Evolutionary conservation across 2,113 vertebrate species (phyloP), one percentile per base, ranked within the genome.

Genomic region (Glaucidium brasilianum): DNA sequence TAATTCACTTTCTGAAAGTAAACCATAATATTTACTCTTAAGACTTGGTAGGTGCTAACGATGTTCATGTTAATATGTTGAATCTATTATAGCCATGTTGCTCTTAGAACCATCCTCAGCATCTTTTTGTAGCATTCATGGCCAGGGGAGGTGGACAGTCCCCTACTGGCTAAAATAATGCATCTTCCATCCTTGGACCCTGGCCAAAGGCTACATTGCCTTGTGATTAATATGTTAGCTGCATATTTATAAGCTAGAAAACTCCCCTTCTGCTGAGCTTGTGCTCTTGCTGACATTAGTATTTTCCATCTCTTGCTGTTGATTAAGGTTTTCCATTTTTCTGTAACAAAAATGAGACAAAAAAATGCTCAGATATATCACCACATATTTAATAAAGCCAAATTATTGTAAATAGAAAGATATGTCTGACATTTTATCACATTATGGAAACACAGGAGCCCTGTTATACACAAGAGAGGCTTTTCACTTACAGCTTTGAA

Each of bases 181-280:
- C 17, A 66, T 68, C 53, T 92, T 94, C 55, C 53, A 91, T 59
- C 45, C 53, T 82, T 91, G 91, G 92, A 95, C 87, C 41, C 35
- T 66, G n/a, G 73, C 88, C 73, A 89, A 86, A 88, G 76, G 52
- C 58, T 66, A 90, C 0, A 0, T 58, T 87, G 66, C 49, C 35
- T 87, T 53, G 53, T 79, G 77, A 92, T 94, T 89, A 95, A 91
- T 91, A 74, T 53, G 29, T 91, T 94, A 87, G 39, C 32, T 91
- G 29, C 58, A 76, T 94, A 77, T 94, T 93, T 92, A 92, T 53
- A 75, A 91, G 52, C 77, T 50, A 91, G 64, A 91, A 94, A 76
- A 76, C 79, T 90, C 35, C 49, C 27, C 37, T 88, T 95, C 69
- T 95, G 66, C 62, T 94, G 77, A 92, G 49, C 62, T 91, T 78